Percentiles rank a stretch among this genome's conserved stretches.
Evolutionary conservation across 2,113 vertebrate genomes (phyloP).

Genomic region (Blennius ocellaris): DNA sequence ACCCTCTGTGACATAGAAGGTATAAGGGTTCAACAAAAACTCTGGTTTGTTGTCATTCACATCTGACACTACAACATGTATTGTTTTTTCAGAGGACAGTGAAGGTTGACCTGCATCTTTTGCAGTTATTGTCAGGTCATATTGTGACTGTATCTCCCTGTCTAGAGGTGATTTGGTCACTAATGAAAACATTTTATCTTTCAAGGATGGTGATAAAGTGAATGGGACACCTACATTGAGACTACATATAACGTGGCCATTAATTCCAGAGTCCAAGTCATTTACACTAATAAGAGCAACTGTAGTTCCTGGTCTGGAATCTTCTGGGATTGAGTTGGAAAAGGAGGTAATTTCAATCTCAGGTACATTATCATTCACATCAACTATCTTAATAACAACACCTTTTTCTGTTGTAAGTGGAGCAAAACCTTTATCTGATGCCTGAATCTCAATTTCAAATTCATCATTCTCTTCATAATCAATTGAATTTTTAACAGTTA

Average conservation of each 20-base stretch:
- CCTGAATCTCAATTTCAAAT: conserved; percentile 76
- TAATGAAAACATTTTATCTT: conserved; percentile 66
- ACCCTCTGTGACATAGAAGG: conserved; percentile 68
- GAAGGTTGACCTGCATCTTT: conserved; percentile 60
- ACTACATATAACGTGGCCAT: conserved; percentile 61
- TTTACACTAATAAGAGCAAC: conserved; percentile 51
- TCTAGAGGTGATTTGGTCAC: conserved; percentile 59
- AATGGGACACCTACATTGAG: conserved; percentile 48
- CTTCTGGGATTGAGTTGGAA: conserved; percentile 46
- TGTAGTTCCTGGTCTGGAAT: conserved; percentile 56
- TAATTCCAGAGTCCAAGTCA: conserved; percentile 52
- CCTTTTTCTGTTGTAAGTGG: conserved; percentile 42
- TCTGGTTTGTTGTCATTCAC: conserved; percentile 72
- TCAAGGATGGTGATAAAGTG: conserved; percentile 41
- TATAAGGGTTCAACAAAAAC: conserved; percentile 61
- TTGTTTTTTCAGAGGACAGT: conserved; percentile 55
- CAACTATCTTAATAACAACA: conserved; percentile 27
- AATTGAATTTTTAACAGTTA: conserved; percentile 59
- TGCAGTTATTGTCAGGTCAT: conserved; percentile 58
- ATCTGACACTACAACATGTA: conserved; percentile 58
- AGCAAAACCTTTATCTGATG: conserved; percentile 62
- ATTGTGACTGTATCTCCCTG: conserved; percentile 67
- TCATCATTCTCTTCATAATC: conserved; percentile 68
- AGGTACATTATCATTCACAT: conserved; percentile 57
- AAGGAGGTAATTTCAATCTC: conserved; percentile 54